These are phyloP conservation scores for Cygnus buccinator DNA, from an alignment of 2,113 vertebrate genomes.

Conservation along the genomic window DNA sequence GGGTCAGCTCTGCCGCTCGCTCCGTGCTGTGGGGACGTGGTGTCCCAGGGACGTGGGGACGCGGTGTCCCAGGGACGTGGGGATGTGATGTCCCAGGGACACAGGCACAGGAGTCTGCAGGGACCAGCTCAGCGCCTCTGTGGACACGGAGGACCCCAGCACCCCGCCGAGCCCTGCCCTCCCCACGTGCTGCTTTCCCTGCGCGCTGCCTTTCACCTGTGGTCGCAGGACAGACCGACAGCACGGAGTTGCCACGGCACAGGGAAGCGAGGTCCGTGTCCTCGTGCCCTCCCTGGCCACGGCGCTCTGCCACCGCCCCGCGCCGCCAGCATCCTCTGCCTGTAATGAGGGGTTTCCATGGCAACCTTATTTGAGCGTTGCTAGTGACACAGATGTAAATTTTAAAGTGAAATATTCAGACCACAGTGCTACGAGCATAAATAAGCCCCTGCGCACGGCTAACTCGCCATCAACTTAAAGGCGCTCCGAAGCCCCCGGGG, in stretches of 20 bases:
- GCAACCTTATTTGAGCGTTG: constrained; percentile 68
- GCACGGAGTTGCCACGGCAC: background rate
- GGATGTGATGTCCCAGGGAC: too few species aligned
- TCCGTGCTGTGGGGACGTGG: too few species aligned
- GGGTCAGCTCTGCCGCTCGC: too few species aligned
- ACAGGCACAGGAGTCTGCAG: background rate
- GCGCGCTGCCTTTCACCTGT: too few species aligned
- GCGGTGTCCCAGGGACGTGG: too few species aligned
- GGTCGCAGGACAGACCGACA: too few species aligned
- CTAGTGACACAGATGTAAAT: constrained; percentile 67
- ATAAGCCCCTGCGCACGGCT: constrained; percentile 19
- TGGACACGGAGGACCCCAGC: background rate
- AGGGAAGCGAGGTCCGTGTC: background rate
- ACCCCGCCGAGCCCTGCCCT: background rate
- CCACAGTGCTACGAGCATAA: constrained; percentile 9
- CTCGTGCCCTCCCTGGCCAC: background rate
- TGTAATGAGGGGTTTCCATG: constrained; percentile 76
- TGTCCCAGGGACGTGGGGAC: too few species aligned
- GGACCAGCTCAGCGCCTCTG: background rate
- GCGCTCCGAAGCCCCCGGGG: background rate
- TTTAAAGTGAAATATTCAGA: constrained; percentile 63
- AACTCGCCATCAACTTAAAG: constrained; percentile 23
- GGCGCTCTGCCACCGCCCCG: background rate
- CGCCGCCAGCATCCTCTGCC: constrained; percentile 31
- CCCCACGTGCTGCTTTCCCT: background rate